Evolutionary conservation across 2,113 vertebrate species (phyloP), one percentile per base, ranked within the genome.

Genomic region (Fulmarus glacialis): DNA sequence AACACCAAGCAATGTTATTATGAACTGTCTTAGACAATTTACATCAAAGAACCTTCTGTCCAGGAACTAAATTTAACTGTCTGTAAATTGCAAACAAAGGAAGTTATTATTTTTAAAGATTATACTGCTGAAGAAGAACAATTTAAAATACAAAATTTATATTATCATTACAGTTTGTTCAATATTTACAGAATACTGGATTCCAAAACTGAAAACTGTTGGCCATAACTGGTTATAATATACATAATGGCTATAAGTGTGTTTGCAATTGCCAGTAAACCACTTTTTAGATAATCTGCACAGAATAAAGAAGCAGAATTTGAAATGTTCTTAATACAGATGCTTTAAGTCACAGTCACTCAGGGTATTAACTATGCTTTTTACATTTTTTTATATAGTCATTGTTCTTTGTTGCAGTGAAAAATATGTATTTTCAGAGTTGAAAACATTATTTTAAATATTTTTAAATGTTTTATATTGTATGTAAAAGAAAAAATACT

Each of bases 61-160:
- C 97, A 97, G 98, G 95, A 98, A 98, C 98, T 98, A 98, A 96
- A 98, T 98, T 98, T 98, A 98, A 98, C 98, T 97, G 86, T 96
- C 89, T 97, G 96, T 97, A 97, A 98, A 97, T 96, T 96, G 95
- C 89, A 97, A 94, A 97, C 96, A 97, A 96, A 97, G 93, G 87
- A 96, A 95, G 63, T 93, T 94, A 86, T 93, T 93, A 87, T 96
- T 97, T 97, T 95, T 93, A 95, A 96, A 94, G 78, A 93, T 96
- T 60, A 82, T 77, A 68, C 38, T 90, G 71, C 71, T 79, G 62
- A 78, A 90, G 83, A 93, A 93, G 45, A 95, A 85, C 52, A 64
- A 93, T 63, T 98, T 87, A 68, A 91, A 94, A 87, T 32, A 55
- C 21, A 89, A 82, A 70, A 63, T 87, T 64, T 75, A 53, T 80